Percentiles rank a stretch among this genome's conserved stretches.
These are phyloP conservation scores for Serripes groenlandicus DNA, from an alignment of 2,888 invertebrate species.

Conservation along the genomic window DNA sequence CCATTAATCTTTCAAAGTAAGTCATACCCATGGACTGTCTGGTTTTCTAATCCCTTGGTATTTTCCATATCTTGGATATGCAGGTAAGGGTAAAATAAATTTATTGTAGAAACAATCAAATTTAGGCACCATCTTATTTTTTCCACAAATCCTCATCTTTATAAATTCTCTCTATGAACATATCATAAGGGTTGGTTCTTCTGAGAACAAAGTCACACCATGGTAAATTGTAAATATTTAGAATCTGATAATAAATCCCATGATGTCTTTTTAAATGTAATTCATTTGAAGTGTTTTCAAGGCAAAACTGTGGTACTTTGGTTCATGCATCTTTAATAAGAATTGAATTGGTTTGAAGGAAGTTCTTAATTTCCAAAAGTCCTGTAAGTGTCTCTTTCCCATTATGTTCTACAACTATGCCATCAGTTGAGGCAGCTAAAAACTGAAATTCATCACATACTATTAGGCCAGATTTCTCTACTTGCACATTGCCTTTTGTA, in stretches of 20 bases:
- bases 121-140: constrained; percentile 28
- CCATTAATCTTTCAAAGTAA: background rate
- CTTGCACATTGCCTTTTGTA: background rate
- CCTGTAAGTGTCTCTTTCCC: too few species aligned
- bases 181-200: constrained; percentile 24
- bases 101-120: constrained; percentile 32
- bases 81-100: constrained; percentile 36
- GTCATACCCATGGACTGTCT: constrained; percentile 34
- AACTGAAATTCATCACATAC: constrained; percentile 5
- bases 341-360: constrained; percentile 19
- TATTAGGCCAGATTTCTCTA: constrained; percentile 3
- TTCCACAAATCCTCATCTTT: constrained; percentile 26
- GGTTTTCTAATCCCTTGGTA: constrained; percentile 37
- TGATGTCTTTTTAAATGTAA: constrained; percentile 1
- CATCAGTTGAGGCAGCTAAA: constrained; percentile 32
- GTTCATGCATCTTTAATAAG: constrained; percentile 17
- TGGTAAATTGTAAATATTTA: constrained; percentile 16
- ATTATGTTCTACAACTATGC: background rate
- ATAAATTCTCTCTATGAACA: constrained; percentile 28
- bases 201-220: constrained; percentile 33
- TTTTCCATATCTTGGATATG: constrained; percentile 39
- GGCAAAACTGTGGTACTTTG: background rate
- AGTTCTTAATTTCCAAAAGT: constrained; percentile 26
- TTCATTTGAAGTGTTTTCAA: background rate
- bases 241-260: background rate